Base-by-base conservation (phyloP, 2,888 invertebrate species). In the Drosophila monieri region DNA sequence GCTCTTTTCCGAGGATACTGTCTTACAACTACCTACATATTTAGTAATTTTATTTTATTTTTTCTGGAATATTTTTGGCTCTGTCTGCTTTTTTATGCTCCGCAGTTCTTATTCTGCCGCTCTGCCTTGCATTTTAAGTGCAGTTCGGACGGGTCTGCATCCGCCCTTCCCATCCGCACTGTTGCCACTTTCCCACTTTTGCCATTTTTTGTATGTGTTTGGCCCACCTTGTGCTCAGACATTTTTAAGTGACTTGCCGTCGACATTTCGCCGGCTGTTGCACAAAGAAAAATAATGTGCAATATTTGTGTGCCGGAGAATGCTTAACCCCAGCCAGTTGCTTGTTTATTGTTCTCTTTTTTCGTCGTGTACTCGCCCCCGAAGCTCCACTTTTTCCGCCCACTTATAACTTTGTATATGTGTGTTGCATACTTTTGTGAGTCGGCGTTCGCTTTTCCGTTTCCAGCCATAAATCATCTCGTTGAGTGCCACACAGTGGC, bases 161-260 rank as follows among this genome's bases (percentile, higher is more conserved):
- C 18, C 18, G 14, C 39, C 18, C 9, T 41, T 41, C n/a, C 35
- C 35, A 35, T 23, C 21, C 21, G 21, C 21, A 0, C 35, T n/a
- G n/a, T 18, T 41, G 15, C 39, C 39, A 9, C 10, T 39, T 39
- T 37, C n/a, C n/a, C 35, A 5, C 35, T n/a, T 35, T 14, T 35
- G 6, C 35, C 6, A 80, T 76, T 71, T 83, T 83, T 76, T 83
- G 80, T 84, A 80, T 78, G 43, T 69, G 39, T 52, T 43, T 51
- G 69, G 35, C 71, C 54, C 59, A 71, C 77, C 85, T 76, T 72
- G 60, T 56, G 49, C 76, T 71, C 58, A 77, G 72, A 77, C 77
- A 78, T 83, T 80, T 83, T 83, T 83, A 85, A 85, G 81, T 85
- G 84, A 81, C 86, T 83, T 77, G 78, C 86, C 65, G 86, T 61